Evolutionary conservation across 2,797 vertebrate genomes (phyloP), one percentile per base, ranked within the genome.

Genomic region (Chaetophractus vellerosus): DNA sequence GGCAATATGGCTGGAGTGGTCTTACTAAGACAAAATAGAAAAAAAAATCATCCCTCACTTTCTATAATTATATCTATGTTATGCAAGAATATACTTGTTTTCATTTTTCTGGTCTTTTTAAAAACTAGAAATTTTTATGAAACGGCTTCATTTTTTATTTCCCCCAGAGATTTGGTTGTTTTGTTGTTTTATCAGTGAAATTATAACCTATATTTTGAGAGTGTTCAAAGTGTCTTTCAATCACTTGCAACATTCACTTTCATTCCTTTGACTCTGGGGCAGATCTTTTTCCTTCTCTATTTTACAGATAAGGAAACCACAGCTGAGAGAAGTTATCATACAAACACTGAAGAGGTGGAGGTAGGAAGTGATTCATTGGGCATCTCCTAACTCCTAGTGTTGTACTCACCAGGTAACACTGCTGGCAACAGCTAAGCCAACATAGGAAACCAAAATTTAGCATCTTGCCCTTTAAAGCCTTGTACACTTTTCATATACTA

Each of bases 181-280:
- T 79, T 59, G 36, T 69, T 52, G 31, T 72, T 76, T 89, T 57
- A 57, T 26, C 28, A 94, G 55, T 31, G 84, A 31, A 86, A 91
- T 71, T 88, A 88, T 36, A 59, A 64, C 16, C 8, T 78, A 2
- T 64, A 48, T n/a, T 28, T 66, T 48, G 28, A 15, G 24, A 89
- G 23, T 19, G 79, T 48, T 90, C 66, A 72, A 85, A 68, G 63
- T 64, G 10, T 4, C 9, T 92, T 74, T 81, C n/a, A n/a, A 24
- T 63, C 59, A 19, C 18, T 87, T 4, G 55, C 1, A n/a, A 45
- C 4, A 75, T 79, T 96, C 18, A 78, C 21, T 84, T 68, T 41
- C 31, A 52, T 64, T 84, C 21, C 45, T 14, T 66, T 88, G 86
- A 61, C 28, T 21, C 8, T 4, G 9, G 6, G 26, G 11, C 2